Percentiles rank a stretch among this genome's conserved stretches.
Evolutionary conservation across 2,888 invertebrate species (phyloP).

Genomic region (Corbicula japonica): DNA sequence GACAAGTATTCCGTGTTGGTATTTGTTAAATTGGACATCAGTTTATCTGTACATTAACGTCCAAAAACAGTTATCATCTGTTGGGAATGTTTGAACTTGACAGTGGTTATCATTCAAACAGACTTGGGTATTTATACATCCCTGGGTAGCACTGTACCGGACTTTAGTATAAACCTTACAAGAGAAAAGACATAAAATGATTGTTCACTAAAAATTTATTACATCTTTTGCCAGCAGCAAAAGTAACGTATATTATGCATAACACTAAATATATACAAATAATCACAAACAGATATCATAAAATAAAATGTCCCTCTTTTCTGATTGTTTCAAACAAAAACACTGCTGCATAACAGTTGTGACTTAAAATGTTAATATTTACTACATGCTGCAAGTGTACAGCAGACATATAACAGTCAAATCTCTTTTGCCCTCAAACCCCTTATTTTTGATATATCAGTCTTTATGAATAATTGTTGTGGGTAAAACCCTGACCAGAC

Average conservation of each 20-base stretch:
- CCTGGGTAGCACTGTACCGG: too few species aligned
- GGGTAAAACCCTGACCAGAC: background rate
- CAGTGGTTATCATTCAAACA: too few species aligned
- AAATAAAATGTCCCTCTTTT: background rate
- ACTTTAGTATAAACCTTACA: too few species aligned
- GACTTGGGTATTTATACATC: too few species aligned
- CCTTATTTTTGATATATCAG: background rate
- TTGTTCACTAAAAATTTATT: conserved; percentile 21
- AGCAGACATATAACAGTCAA: background rate
- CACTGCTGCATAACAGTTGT: too few species aligned
- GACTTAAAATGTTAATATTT: background rate
- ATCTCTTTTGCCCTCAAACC: background rate
- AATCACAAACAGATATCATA: conserved; percentile 3
- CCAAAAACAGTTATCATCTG: too few species aligned
- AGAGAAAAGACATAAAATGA: background rate
- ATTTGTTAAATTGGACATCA: too few species aligned
- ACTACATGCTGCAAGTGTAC: background rate
- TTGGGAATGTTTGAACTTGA: too few species aligned
- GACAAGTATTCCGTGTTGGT: too few species aligned
- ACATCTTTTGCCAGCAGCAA: conserved; percentile 24
- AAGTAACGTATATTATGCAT: conserved; percentile 33
- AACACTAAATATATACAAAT: background rate
- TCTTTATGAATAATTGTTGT: background rate
- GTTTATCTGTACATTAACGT: too few species aligned
- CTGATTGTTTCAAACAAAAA: too few species aligned